Evolutionary conservation across 2,113 vertebrate genomes (phyloP), one percentile per base, ranked within the genome.

Genomic region (Apteryx owenii): DNA sequence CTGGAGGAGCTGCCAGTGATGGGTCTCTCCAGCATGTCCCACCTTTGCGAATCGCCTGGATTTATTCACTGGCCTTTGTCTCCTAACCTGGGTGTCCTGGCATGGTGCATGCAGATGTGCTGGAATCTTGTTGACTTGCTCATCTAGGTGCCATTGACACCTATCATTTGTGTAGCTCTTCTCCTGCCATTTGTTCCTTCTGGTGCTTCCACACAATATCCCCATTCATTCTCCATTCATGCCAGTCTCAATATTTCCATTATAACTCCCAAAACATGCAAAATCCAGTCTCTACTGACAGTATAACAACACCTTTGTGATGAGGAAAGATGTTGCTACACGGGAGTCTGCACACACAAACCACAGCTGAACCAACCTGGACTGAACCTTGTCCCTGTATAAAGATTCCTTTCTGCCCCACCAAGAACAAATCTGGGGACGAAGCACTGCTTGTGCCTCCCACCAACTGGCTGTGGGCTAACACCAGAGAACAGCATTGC

Each of bases 61-160:
- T 71, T 95, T 85, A 79, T 26, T 50, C 60, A 40, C 10, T 51
- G 53, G 11, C 9, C 84, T 94, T 85, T 73, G 11, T 81, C 64
- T 81, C 33, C 20, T 16, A 36, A 2, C 4, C 40, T 28, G 40
- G 29, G 7, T 84, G 46, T 50, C 72, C 29, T 54, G 44, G 73
- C 40, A 61, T 62, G 65, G 13, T 23, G 31, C 31, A 64, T 0
- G 0, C 36, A 77, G 44, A 38, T 42, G 10, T 76, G 46, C 62
- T 76, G 56, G 15, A 21, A 62, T 88, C 60, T 62, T 77, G 29
- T 36, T 10, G 4, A 29, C 56, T 83, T 78, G 7, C 40, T 88
- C 36, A 60, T 40, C 48, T 31, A 38, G 33, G 9, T 5, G 7
- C 10, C 50, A 75, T 50, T 58, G 72, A 76, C 8, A 76, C 25